phyloP scores from a whole-genome alignment of 2,797 vertebrate genomes.

The Halcyon chelicuti region DNA sequence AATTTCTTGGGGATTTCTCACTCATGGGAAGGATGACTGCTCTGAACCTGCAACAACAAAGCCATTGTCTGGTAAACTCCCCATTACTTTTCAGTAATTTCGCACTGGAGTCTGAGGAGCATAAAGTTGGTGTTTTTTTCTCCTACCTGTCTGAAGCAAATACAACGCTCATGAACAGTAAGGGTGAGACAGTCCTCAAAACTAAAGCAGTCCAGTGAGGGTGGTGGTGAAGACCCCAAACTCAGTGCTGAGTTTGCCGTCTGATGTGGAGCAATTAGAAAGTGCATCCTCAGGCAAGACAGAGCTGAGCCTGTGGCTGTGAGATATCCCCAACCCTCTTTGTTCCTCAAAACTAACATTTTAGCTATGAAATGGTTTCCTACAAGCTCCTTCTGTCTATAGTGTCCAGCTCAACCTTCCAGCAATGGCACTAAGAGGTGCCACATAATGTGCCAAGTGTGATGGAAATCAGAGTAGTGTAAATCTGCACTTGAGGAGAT shows the following conservation, averaged over 20 bases:
- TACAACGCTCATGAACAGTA: not conserved
- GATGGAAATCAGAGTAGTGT: not conserved
- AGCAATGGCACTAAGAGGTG: not conserved
- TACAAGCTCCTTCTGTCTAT: not conserved
- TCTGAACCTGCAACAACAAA: not conserved
- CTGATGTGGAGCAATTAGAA: not conserved
- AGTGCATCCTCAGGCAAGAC: not conserved
- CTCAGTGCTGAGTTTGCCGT: not conserved
- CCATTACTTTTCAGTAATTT: not conserved
- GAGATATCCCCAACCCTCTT: not conserved
- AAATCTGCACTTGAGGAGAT: not conserved
- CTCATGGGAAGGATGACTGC: not conserved
- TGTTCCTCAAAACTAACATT: not conserved
- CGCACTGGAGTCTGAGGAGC: not conserved
- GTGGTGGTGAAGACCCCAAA: not conserved
- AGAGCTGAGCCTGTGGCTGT: not conserved
- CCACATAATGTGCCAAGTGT: not conserved
- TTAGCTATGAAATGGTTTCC: not conserved
- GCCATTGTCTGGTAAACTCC: not conserved
- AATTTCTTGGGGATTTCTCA: not conserved
- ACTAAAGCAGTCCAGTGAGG: not conserved
- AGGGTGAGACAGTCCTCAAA: not conserved
- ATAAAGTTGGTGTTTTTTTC: not conserved
- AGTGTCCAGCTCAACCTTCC: accelerated
- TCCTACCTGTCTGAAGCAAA: not conserved